Base-by-base conservation (phyloP, 2,888 invertebrate genomes). In the Lordiphosa andalusiaca region DNA sequence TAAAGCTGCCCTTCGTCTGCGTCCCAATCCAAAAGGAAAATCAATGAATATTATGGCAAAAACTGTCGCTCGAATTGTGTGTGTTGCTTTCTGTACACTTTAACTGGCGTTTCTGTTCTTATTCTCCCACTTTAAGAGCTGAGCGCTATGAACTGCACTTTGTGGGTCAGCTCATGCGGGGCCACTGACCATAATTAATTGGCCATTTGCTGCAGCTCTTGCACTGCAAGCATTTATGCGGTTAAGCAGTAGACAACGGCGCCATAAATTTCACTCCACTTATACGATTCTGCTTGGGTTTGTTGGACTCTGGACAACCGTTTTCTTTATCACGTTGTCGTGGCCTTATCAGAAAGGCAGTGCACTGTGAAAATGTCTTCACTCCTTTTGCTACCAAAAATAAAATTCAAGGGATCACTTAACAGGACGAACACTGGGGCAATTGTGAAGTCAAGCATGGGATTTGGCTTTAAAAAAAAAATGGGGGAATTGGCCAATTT, bases 151-250 rank as follows among this genome's bases (percentile, higher is more conserved):
- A 30, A 50, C 50, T 65, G 64, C 67, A 66, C 16, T 63, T 54
- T 51, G 56, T 44, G 40, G 50, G 30, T 35, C 48, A 30, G 65
- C 52, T 59, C 56, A 71, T 6, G 25, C 25, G 57, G 65, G 84
- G 60, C 62, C 81, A 72, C 23, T 65, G 76, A 78, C 76, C 83
- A 83, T 72, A 75, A 78, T 68, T 82, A 78, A 82, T 84, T 66
- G 78, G 37, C 68, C 80, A 68, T 83, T 80, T 57, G 61, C 21
- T 78, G 85, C 85, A 78, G 71, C 71, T 51, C 58, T 47, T 42
- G 58, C 63, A 59, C 37, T 83, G 71, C 81, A 81, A 66, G 55
- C 53, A 68, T 73, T 65, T 66, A 30, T 68, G 76, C 57, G 69
- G 78, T 50, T 69, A 62, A 84, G 56, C 57, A 64, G 55, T 37